Evolutionary conservation across 2,113 vertebrate genomes (phyloP).

Genomic region (Struthio camelus): DNA sequence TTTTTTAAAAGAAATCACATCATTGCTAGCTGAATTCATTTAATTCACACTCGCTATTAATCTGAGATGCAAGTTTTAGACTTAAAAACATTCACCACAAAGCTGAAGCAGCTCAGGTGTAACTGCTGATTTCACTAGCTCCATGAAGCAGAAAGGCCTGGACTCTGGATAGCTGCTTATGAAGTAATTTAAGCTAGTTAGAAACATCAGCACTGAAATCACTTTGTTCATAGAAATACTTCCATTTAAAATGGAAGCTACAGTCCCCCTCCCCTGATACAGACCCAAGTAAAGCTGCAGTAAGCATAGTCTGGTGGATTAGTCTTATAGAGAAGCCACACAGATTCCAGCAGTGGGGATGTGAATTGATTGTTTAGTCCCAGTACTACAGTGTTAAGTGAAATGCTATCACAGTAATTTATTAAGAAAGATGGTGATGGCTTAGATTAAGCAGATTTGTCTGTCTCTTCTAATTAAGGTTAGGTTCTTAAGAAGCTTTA

Average conservation of each 20-base stretch:
- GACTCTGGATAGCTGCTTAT: background rate
- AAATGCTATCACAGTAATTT: conserved; percentile 60
- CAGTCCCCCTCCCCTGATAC: background rate
- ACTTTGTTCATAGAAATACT: background rate
- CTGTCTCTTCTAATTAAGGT: conserved; percentile 65
- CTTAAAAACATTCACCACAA: background rate
- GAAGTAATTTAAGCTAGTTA: background rate
- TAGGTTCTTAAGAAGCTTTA: conserved; percentile 67
- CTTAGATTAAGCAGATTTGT: conserved; percentile 72
- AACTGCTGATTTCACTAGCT: background rate
- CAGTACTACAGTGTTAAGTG: conserved; percentile 52
- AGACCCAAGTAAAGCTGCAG: background rate
- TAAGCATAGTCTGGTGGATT: background rate
- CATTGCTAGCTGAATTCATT: background rate
- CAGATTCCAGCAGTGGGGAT: background rate
- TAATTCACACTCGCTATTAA: background rate
- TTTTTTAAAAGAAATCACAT: background rate
- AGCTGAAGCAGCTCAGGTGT: background rate
- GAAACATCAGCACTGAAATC: background rate
- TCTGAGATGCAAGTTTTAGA: background rate
- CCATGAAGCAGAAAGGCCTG: background rate
- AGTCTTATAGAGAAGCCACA: background rate
- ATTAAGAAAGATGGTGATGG: conserved; percentile 45
- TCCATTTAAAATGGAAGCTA: background rate
- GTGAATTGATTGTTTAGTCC: background rate